A percentile compares a stretch with the other conserved stretches of the same genome.
phyloP scores from a whole-genome alignment of 1,140 invertebrate genomes.

The Sarcophaga bullata region DNA sequence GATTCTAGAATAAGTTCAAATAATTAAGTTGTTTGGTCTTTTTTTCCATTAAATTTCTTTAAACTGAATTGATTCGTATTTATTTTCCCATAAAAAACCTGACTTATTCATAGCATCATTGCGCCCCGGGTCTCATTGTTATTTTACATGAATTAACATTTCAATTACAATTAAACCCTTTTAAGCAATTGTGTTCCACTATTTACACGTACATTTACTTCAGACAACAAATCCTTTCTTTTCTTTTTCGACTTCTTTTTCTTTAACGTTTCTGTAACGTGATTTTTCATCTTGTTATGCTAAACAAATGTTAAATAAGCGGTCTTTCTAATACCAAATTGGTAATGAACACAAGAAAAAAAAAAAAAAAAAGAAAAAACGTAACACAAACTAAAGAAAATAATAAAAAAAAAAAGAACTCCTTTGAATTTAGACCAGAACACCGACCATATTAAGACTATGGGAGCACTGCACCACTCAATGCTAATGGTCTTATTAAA shows the following conservation, averaged over 20 bases:
- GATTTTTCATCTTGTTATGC: background rate
- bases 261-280: background rate
- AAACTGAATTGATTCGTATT: too few species aligned
- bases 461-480: background rate
- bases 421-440: background rate
- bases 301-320: conserved; percentile 8
- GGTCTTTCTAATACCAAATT: background rate
- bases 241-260: background rate
- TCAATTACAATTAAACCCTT: conserved; percentile 5
- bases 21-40: too few species aligned
- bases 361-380: background rate
- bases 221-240: too few species aligned
- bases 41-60: too few species aligned
- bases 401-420: background rate
- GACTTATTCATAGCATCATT: too few species aligned
- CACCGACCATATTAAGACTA: background rate
- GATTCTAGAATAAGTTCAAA: too few species aligned
- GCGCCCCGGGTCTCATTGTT: background rate
- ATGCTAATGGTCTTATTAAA: conserved; percentile 9
- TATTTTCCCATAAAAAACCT: too few species aligned
- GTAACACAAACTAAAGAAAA: background rate
- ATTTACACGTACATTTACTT: background rate
- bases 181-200: background rate
- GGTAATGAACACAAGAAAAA: background rate
- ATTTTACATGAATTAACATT: conserved; percentile 4